phyloP scores from a whole-genome alignment of 2,797 vertebrate species.

The Lacerta bilineata region DNA sequence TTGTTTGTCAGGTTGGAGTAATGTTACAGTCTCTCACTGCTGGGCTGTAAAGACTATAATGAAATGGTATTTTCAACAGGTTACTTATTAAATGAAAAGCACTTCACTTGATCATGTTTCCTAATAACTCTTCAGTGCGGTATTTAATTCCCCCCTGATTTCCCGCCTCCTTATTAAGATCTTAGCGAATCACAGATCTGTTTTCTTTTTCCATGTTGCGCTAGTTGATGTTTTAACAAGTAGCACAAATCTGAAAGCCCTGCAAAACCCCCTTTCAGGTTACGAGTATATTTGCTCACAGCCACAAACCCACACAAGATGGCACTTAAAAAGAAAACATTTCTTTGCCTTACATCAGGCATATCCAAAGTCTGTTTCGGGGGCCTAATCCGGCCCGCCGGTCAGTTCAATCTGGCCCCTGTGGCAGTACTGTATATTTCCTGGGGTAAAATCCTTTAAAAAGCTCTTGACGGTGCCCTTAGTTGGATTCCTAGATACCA shows the following conservation, averaged over 20 bases:
- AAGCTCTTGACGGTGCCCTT: too few relatives aligned
- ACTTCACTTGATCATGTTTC: constrained; percentile 73
- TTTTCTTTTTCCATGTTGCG: constrained; percentile 58
- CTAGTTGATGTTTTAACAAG: constrained; percentile 55
- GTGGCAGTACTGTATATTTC: too few relatives aligned
- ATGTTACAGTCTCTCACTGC: constrained; percentile 66
- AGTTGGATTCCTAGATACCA: too few relatives aligned
- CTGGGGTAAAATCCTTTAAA: too few relatives aligned
- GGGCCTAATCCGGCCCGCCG: too few relatives aligned
- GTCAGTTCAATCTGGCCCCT: too few relatives aligned
- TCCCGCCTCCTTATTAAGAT: neutral
- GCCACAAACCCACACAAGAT: too few relatives aligned
- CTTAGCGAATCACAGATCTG: constrained; percentile 62
- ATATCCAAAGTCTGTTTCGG: too few relatives aligned
- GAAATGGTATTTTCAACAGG: constrained; percentile 59
- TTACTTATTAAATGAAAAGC: constrained; percentile 55
- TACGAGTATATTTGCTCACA: neutral
- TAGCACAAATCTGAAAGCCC: constrained; percentile 42
- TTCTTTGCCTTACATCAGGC: too few relatives aligned
- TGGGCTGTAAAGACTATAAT: constrained; percentile 66
- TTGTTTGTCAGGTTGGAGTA: constrained; percentile 67
- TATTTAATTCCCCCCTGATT: neutral
- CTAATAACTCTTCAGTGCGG: constrained; percentile 40
- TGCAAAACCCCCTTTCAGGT: constrained; percentile 45
- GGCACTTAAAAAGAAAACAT: too few relatives aligned